phyloP scores from a whole-genome alignment of 2,888 invertebrate species.

The Chrysomela aeneicollis region DNA sequence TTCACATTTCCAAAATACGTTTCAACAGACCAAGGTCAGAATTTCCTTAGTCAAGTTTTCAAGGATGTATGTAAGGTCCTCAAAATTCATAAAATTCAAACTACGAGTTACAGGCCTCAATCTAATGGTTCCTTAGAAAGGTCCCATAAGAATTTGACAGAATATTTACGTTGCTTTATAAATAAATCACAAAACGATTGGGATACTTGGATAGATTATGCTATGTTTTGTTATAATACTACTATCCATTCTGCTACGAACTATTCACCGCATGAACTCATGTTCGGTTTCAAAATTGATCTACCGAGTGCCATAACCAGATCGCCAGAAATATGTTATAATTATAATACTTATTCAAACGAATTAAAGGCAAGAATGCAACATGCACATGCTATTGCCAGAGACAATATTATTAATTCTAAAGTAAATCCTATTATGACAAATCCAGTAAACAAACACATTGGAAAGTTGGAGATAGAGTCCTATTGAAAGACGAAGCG shows the following conservation, averaged over 20 bases:
- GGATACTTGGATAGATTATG: slow-evolving; percentile 7
- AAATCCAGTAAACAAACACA: no score
- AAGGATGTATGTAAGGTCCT: background rate
- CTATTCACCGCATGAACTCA: background rate
- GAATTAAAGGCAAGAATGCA: background rate
- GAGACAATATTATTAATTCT: no score
- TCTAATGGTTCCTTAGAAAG: background rate
- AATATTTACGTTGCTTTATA: no score
- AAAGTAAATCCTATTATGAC: no score
- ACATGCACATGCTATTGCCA: background rate
- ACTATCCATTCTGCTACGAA: background rate
- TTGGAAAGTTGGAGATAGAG: no score
- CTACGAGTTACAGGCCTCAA: slow-evolving; percentile 1
- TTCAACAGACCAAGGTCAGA: background rate
- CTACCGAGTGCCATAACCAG: no score
- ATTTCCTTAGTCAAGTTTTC: slow-evolving; percentile 1
- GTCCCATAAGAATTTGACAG: no score
- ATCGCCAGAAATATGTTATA: background rate
- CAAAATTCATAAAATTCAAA: slow-evolving; percentile 7
- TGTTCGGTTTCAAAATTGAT: background rate
- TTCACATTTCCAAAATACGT: background rate
- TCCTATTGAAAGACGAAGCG: no score
- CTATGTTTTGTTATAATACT: slow-evolving; percentile 6
- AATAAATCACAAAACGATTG: background rate
- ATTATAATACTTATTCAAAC: background rate